A percentile compares a stretch with the other conserved stretches of the same genome.
Conservation (phyloP, 2,113 vertebrate genomes). For the Clarias batrachus region DNA sequence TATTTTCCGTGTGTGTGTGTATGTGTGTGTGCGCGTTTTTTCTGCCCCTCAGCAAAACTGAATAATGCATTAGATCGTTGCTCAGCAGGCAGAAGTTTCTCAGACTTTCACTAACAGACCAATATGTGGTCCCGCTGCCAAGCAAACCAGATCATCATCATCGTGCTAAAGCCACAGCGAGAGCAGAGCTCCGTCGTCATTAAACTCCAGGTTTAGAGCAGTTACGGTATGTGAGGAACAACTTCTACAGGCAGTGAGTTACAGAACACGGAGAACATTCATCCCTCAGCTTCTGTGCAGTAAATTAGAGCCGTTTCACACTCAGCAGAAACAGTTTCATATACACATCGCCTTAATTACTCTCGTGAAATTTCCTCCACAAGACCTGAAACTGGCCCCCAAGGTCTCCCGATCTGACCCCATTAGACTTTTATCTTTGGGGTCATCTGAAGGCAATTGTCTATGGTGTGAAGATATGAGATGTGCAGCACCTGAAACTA, state of each 20-base stretch:
- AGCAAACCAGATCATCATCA: not conserved
- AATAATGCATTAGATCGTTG: conserved; percentile 28
- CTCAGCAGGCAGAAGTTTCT: conserved; percentile 1
- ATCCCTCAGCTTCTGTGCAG: not conserved
- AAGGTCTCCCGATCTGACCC: too few species aligned
- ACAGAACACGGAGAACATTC: not conserved
- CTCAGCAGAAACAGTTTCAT: too few species aligned
- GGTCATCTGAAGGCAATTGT: too few species aligned
- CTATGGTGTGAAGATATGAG: too few species aligned
- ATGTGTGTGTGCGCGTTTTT: conserved; percentile 27
- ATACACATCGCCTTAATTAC: too few species aligned
- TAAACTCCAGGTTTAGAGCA: not conserved
- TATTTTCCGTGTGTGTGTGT: not conserved
- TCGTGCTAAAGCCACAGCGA: not conserved
- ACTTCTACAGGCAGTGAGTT: not conserved
- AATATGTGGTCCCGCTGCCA: not conserved
- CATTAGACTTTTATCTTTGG: too few species aligned
- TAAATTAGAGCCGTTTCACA: not conserved
- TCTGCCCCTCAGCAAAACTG: not conserved
- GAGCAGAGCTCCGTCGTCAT: not conserved
- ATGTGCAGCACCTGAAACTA: too few species aligned
- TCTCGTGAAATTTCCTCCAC: too few species aligned
- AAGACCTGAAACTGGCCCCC: too few species aligned
- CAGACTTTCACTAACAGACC: conserved; percentile 11
- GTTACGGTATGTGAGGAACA: not conserved